Evolutionary conservation across 2,888 invertebrate genomes (phyloP), one percentile per base, ranked within the genome.

Genomic region (Leptopilina myrica): DNA sequence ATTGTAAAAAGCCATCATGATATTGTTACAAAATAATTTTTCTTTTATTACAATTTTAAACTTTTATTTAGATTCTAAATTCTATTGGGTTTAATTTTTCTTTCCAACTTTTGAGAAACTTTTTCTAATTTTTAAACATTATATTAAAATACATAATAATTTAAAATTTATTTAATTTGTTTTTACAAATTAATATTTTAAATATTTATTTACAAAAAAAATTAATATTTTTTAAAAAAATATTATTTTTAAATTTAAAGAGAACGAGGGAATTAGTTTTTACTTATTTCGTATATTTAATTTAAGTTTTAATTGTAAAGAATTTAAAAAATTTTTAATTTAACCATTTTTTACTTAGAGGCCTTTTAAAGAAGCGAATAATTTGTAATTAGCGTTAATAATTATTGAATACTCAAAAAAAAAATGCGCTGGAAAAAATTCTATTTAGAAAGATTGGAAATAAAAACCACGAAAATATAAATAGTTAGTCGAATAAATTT

Each of bases 401-500:
- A 4, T 56, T 64, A 40, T n/a, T 14, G 20, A 14, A 73, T 33
- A 33, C 26, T 56, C 7, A 33, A 8, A 43, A 8, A 56, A 1
- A 33, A 56, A 56, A 56, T 56, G 9, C 20, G 20, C 62, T 73
- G 26, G 53, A 14, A 53, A 53, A 73, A 73, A 53, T 73, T 33
- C 73, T 73, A 53, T 73, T 33, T 26, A 40, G n/a, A 5, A 49
- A 1, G 33, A 33, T 33, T 33, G 33, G 33, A 26, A n/a, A 56
- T 73, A 5, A 14, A n/a, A 73, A n/a, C 7, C 9, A 12, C 26
- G 14, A 43, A 12, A 20, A 20, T 26, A 69, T 20, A 43, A 6
- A 69, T 49, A 49, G 49, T n/a, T 49, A 53, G 53, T 26, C 49
- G 12, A 69, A 69, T 26, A 26, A n/a, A n/a, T 33, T 73, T 64